A percentile compares a stretch with the other conserved stretches of the same genome.
Evolutionary conservation across 2,888 invertebrate genomes (phyloP).

Genomic region (Bombylius discolor): DNA sequence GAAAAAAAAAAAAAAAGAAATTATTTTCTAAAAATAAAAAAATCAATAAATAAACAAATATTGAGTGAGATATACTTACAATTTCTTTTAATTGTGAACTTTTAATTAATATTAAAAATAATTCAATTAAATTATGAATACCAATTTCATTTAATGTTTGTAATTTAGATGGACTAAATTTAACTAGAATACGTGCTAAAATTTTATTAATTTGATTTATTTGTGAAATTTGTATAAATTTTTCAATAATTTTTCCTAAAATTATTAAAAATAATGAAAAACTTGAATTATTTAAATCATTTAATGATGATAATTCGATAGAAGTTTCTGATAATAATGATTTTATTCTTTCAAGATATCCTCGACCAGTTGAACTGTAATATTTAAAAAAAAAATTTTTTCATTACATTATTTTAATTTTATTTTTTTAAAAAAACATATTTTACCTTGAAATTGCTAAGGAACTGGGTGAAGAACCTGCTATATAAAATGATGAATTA

Average conservation of each 20-base stretch:
- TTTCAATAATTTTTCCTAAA: constrained; percentile 32
- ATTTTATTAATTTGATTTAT: constrained; percentile 34
- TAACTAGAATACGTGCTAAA: constrained; percentile 44
- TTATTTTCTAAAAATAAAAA: not conserved
- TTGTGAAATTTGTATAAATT: constrained; percentile 15
- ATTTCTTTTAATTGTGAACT: constrained; percentile 24
- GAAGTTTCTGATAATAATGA: constrained; percentile 23
- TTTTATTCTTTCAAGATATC: constrained; percentile 33
- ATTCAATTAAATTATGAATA: constrained; percentile 41
- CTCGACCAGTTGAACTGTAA: constrained; percentile 21
- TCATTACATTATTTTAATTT: not conserved
- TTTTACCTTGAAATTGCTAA: constrained; percentile 30
- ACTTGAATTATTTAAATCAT: constrained; percentile 31
- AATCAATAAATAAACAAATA: not conserved
- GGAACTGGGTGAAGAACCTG: constrained; percentile 38
- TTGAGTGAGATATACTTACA: constrained; percentile 10
- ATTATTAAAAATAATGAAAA: constrained; percentile 39
- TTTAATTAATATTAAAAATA: constrained; percentile 29
- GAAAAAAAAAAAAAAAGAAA: not conserved
- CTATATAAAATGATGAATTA: constrained; percentile 40
- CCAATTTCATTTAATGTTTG: constrained; percentile 42
- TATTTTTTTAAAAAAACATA: constrained; percentile 18
- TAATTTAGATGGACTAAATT: constrained; percentile 44
- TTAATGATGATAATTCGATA: not conserved
- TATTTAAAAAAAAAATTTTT: not conserved